Evolutionary conservation across 2,888 invertebrate species (phyloP).

Genomic region (Apamea anceps): DNA sequence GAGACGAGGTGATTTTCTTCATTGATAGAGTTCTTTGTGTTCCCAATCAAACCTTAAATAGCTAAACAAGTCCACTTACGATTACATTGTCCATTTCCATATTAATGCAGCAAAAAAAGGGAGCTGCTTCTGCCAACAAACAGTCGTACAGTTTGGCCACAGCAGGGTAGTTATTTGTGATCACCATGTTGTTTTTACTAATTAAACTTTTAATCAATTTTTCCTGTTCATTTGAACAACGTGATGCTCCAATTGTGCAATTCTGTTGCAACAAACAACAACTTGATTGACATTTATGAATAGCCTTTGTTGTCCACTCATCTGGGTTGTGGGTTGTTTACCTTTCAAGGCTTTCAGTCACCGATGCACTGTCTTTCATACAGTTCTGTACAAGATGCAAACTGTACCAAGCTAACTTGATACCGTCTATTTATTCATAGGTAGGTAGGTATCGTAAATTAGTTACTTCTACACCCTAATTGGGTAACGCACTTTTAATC

Average conservation of each 20-base stretch:
- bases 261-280: conserved; percentile 25
- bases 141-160: neutral
- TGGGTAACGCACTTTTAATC: too few relatives aligned
- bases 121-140: neutral
- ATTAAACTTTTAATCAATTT: conserved; percentile 27
- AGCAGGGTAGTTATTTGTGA: neutral
- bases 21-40: neutral
- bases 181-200: conserved; percentile 1
- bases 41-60: neutral
- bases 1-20: neutral
- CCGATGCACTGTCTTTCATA: neutral
- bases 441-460: neutral
- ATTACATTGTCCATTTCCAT: neutral
- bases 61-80: conserved; percentile 1
- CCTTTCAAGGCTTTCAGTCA: conserved; percentile 17
- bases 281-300: conserved; percentile 33
- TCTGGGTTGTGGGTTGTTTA: conserved; percentile 38
- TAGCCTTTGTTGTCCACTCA: conserved; percentile 35
- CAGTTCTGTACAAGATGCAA: conserved; percentile 8
- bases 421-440: neutral
- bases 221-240: neutral
- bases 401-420: neutral
- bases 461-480: neutral
- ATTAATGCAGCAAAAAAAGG: neutral
- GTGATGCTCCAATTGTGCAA: conserved; percentile 9